A percentile compares a stretch with the other conserved stretches of the same genome.
Evolutionary conservation across 2,113 vertebrate genomes (phyloP).

Genomic region (Caloenas nicobarica): DNA sequence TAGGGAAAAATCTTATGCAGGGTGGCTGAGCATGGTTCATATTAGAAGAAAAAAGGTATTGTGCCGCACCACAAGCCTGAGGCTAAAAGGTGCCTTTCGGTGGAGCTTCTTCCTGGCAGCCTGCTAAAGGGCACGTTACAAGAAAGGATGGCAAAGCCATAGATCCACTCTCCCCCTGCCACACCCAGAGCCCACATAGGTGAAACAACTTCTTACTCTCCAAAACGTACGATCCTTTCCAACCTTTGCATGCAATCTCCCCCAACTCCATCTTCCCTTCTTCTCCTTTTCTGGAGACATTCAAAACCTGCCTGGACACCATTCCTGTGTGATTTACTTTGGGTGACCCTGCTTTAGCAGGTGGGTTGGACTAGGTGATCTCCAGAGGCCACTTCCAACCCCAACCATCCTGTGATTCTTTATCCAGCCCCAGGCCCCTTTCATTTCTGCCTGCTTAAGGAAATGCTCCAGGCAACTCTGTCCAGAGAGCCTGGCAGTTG

Average conservation of each 20-base stretch:
- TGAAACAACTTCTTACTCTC: not conserved
- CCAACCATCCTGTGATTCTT: not conserved
- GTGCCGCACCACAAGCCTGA: too few species aligned
- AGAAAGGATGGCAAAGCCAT: not conserved
- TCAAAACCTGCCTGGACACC: too few species aligned
- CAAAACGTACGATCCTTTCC: not conserved
- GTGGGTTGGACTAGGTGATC: too few species aligned
- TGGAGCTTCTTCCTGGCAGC: not conserved
- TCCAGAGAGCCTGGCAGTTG: not conserved
- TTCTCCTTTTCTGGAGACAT: too few species aligned
- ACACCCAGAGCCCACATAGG: too few species aligned
- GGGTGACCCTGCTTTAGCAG: too few species aligned
- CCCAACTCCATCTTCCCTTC: not conserved
- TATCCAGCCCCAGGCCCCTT: not conserved
- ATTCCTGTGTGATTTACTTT: too few species aligned
- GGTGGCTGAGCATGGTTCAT: not conserved
- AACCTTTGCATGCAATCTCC: not conserved
- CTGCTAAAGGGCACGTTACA: rapidly evolving
- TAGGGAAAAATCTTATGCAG: not conserved
- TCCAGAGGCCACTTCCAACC: too few species aligned
- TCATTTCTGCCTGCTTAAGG: not conserved
- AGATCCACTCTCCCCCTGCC: not conserved
- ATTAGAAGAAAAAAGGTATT: not conserved
- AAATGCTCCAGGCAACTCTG: not conserved
- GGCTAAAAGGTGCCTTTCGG: not conserved